Percentiles rank a stretch among this genome's conserved stretches.
These are phyloP conservation scores for Nannoperca obscura DNA, from an alignment of 2,797 vertebrate species.

Conservation along the genomic window DNA sequence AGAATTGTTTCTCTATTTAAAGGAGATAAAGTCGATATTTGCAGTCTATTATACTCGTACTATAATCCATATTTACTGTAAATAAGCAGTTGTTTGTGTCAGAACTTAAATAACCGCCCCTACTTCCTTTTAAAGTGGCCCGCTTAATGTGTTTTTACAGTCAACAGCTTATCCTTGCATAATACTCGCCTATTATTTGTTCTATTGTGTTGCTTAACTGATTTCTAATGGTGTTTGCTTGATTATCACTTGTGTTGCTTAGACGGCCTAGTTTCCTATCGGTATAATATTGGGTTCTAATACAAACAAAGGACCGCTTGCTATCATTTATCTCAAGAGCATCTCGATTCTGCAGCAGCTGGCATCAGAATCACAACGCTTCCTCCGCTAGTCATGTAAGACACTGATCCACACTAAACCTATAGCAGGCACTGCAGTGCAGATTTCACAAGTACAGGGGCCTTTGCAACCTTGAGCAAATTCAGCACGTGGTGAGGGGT, in stretches of 20 bases:
- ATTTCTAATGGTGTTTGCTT: neutral
- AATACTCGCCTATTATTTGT: neutral
- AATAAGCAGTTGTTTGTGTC: neutral
- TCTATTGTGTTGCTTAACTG: neutral
- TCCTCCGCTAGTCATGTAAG: neutral
- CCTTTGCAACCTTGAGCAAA: neutral
- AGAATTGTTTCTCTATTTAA: neutral
- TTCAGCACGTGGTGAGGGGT: neutral
- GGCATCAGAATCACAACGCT: neutral
- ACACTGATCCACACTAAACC: neutral
- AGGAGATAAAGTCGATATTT: neutral
- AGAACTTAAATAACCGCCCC: neutral
- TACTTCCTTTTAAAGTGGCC: neutral
- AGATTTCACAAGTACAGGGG: neutral
- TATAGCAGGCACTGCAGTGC: neutral
- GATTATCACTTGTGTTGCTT: neutral
- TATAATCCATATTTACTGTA: conserved; percentile 5
- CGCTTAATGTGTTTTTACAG: neutral
- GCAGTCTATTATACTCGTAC: neutral
- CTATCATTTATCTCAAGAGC: neutral
- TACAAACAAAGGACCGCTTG: neutral
- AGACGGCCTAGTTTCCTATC: neutral
- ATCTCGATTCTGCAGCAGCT: neutral
- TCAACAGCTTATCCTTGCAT: neutral
- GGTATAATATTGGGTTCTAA: neutral